phyloP scores from a whole-genome alignment of 2,113 vertebrate genomes.

The Paracanthobrama guichenoti region DNA sequence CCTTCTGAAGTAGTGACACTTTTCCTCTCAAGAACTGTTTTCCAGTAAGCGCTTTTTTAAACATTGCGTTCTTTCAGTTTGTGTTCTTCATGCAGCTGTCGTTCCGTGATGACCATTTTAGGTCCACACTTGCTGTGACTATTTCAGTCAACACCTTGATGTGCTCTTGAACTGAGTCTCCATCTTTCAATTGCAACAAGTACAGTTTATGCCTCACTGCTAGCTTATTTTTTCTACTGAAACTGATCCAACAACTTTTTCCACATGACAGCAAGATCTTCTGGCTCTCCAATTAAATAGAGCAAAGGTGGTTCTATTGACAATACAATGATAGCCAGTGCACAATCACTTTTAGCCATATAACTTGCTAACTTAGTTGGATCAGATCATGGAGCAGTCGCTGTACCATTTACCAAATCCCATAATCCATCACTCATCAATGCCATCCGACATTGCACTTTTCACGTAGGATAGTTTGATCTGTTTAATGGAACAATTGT shows the following conservation, averaged over 20 bases:
- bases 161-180: neutral
- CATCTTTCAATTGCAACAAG: neutral
- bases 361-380: too few relatives aligned
- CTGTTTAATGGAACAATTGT: neutral
- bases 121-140: neutral
- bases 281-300: neutral
- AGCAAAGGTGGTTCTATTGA: neutral
- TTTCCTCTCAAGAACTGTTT: neutral
- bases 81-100: neutral
- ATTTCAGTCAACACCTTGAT: neutral
- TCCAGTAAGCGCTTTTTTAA: neutral
- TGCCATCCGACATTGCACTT: constrained; percentile 6
- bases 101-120: neutral
- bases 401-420: too few relatives aligned
- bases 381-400: too few relatives aligned
- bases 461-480: neutral
- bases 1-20: neutral
- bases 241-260: neutral
- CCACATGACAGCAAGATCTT: neutral
- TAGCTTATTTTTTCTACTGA: constrained; percentile 2
- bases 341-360: too few relatives aligned
- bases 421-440: neutral
- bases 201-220: neutral
- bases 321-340: neutral
- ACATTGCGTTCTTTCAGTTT: neutral